Percentiles rank a stretch among this genome's conserved stretches.
These are phyloP conservation scores for Thera britannica DNA, from an alignment of 2,888 invertebrate species.

Conservation along the genomic window DNA sequence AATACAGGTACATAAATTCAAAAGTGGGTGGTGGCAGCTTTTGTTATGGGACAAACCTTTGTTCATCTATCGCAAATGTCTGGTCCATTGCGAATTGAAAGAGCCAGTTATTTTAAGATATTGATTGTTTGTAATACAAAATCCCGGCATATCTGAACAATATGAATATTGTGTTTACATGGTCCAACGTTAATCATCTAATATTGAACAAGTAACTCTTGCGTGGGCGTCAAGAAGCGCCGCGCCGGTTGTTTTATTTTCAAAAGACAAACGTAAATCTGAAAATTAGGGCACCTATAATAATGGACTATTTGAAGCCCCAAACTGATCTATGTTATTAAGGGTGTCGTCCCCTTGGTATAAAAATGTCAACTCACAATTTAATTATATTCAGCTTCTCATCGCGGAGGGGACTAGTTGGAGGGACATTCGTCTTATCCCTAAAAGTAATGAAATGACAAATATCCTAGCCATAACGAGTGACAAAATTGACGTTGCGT, in stretches of 20 bases:
- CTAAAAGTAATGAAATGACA: conserved; percentile 36
- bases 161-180: not conserved
- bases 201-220: not conserved
- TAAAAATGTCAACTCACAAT: conserved; percentile 40
- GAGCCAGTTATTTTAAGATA: no score
- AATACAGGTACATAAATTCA: not conserved
- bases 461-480: conserved; percentile 33
- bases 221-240: not conserved
- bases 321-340: conserved; percentile 39
- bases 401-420: conserved; percentile 33
- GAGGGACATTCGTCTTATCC: conserved; percentile 30
- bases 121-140: no score
- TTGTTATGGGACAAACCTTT: not conserved
- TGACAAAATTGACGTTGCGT: conserved; percentile 41
- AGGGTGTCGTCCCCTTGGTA: conserved; percentile 24
- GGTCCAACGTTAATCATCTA: not conserved
- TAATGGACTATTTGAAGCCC: conserved; percentile 8
- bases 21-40: no score
- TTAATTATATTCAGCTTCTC: conserved; percentile 32
- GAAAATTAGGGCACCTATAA: not conserved
- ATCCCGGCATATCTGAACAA: no score
- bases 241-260: not conserved
- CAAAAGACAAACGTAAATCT: not conserved
- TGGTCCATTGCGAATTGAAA: no score
- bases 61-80: not conserved